Conservation (phyloP, 1,140 invertebrate species). For the Drosophila subobscura region DNA sequence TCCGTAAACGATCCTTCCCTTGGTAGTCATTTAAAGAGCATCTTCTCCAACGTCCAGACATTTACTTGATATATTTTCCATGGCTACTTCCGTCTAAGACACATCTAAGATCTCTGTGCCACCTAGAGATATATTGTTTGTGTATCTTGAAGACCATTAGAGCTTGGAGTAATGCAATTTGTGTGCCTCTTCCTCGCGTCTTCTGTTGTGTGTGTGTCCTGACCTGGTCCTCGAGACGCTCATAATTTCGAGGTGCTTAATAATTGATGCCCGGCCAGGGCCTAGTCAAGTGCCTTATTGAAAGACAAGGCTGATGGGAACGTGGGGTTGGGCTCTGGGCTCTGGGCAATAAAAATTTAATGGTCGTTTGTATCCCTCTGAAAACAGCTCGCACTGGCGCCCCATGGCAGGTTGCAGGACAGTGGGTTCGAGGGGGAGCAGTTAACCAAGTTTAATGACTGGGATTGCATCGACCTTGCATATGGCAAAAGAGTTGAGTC, state of each 20-base stretch:
- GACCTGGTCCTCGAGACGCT: slow-evolving; percentile 17
- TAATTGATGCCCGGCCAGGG: slow-evolving; percentile 63
- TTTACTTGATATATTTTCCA: too few relatives aligned
- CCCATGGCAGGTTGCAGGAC: background rate
- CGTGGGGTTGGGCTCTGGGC: slow-evolving; percentile 4
- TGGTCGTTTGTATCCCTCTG: slow-evolving; percentile 26
- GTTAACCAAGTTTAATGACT: slow-evolving; percentile 73
- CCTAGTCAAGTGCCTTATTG: slow-evolving; percentile 68
- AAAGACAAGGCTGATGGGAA: slow-evolving; percentile 21
- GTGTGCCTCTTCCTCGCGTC: too few relatives aligned
- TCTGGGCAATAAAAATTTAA: slow-evolving; percentile 74
- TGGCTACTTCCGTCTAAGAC: too few relatives aligned
- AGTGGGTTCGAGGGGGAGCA: slow-evolving; percentile 42
- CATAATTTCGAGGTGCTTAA: slow-evolving; percentile 72
- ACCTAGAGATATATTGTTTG: too few relatives aligned
- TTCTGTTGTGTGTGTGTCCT: slow-evolving; percentile 20
- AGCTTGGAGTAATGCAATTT: too few relatives aligned
- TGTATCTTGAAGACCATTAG: too few relatives aligned
- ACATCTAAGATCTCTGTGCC: too few relatives aligned
- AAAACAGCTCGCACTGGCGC: background rate
- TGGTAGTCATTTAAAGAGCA: too few relatives aligned
- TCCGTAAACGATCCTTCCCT: too few relatives aligned
- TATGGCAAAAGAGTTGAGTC: background rate
- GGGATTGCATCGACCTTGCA: slow-evolving; percentile 1
- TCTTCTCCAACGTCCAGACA: too few relatives aligned